Evolutionary conservation across 2,113 vertebrate genomes (phyloP), one percentile per base, ranked within the genome.

Genomic region (Tragelaphus scriptus): DNA sequence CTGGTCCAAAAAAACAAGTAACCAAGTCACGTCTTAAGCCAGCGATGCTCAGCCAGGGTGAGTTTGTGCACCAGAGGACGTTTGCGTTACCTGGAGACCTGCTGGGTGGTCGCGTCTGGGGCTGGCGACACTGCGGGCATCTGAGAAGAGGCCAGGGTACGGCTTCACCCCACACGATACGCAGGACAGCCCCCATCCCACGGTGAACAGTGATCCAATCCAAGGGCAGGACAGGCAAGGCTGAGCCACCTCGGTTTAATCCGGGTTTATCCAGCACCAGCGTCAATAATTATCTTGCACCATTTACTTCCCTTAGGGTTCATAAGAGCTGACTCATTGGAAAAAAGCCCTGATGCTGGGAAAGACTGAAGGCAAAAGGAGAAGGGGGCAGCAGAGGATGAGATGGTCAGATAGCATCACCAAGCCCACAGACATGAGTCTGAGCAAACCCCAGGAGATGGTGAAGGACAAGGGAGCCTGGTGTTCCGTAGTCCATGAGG

Each of bases 51-150:
- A 40, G 2, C 85, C 40, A 15, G 1, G 15, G 36, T 5, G 1
- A 26, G 49, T 26, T 17, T 63, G 65, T 40, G 10, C 63, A 9
- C 8, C 36, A 5, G 44, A 23, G 30, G 36, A 12, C 12, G 1
- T 36, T 21, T 77, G 40, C 56, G 3, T 12, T 63, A 32, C 0
- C 51, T 87, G 25, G 58, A 63, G 80, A 59, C 19, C 7, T 40
- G 2, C 51, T 13, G 13, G 28, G 15, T 11, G n/a, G 36, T 36
- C 9, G 2, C 1, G 0, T 2, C 58, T 7, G 3, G 55, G 11
- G 61, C 2, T 23, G 16, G 12, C 2, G 15, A 25, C 15, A 10
- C n/a, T 13, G 55, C 30, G 8, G 25, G 51, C 5, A 0, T 11
- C 56, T 84, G 79, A n/a, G 85, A 23, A 32, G 79, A 51, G 47